These are phyloP conservation scores for Platyura marginata DNA, from an alignment of 1,140 invertebrate species.

Conservation along the genomic window DNA sequence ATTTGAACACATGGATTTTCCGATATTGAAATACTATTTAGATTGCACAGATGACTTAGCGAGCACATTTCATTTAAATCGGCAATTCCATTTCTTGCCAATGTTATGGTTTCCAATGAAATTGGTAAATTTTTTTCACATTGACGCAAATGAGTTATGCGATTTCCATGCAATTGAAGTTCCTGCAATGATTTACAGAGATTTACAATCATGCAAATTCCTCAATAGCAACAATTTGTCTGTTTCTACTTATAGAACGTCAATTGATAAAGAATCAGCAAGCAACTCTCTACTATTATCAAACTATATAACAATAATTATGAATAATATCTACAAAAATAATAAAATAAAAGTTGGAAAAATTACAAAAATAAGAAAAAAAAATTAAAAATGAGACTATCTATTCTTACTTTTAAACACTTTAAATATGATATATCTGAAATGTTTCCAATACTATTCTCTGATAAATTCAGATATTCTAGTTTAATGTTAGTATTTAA, in stretches of 20 bases:
- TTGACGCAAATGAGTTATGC: conserved; percentile 57
- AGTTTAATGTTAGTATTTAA: conserved; percentile 60
- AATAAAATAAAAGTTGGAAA: no score
- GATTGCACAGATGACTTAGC: conserved; percentile 48
- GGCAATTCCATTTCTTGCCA: conserved; percentile 67
- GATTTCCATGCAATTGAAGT: conserved; percentile 70
- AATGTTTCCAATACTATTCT: conserved; percentile 70
- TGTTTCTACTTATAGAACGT: no score
- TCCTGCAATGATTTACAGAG: no score
- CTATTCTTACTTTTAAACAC: conserved; percentile 47
- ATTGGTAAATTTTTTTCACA: conserved; percentile 66
- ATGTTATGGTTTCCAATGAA: conserved; percentile 51
- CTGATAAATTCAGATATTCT: conserved; percentile 67
- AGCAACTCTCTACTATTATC: no score
- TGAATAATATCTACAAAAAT: no score
- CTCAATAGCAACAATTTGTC: no score
- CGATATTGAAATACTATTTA: conserved; percentile 64
- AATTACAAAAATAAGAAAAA: no score
- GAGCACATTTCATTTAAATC: conserved; percentile 79
- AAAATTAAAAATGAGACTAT: no score
- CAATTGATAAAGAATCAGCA: no score
- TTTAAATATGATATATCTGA: conserved; percentile 68
- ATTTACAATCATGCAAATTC: no score
- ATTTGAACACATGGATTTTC: conserved; percentile 42
- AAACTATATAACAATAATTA: no score